Conservation (phyloP, 2,113 vertebrate species). For the Astatoreochromis straeleni region DNA sequence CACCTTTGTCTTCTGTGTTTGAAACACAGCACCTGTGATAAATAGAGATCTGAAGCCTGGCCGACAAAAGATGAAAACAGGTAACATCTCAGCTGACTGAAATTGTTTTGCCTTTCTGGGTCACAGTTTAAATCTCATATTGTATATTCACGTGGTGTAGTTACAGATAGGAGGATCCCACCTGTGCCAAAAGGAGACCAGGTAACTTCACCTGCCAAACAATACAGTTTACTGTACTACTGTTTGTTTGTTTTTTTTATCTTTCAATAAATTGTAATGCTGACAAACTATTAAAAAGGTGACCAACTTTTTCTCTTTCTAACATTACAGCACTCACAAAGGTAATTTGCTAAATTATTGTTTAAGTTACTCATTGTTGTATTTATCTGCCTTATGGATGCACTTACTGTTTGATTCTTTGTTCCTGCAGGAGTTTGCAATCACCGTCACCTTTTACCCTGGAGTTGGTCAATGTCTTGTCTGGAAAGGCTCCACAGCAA, state of each 20-base stretch:
- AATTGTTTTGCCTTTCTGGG: neutral
- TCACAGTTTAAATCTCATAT: neutral
- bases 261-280: neutral
- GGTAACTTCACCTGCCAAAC: constrained; percentile 19
- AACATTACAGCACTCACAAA: constrained; percentile 7
- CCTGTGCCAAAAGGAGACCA: neutral
- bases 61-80: constrained; percentile 23
- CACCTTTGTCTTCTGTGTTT: neutral
- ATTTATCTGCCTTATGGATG: neutral
- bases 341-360: constrained; percentile 28
- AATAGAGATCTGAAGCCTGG: constrained; percentile 61
- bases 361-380: neutral
- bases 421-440: constrained; percentile 29
- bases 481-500: neutral
- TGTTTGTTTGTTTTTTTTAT: neutral
- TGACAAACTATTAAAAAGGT: neutral
- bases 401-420: neutral
- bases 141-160: neutral
- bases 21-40: constrained; percentile 29
- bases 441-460: constrained; percentile 28
- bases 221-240: neutral
- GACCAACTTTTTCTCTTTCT: constrained; percentile 2
- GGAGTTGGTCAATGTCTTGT: constrained; percentile 36
- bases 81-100: constrained; percentile 5
- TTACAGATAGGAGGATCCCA: constrained; percentile 26